These are phyloP conservation scores for Aphaenogaster ashmeadi DNA, from an alignment of 1,140 invertebrate species.

Conservation along the genomic window DNA sequence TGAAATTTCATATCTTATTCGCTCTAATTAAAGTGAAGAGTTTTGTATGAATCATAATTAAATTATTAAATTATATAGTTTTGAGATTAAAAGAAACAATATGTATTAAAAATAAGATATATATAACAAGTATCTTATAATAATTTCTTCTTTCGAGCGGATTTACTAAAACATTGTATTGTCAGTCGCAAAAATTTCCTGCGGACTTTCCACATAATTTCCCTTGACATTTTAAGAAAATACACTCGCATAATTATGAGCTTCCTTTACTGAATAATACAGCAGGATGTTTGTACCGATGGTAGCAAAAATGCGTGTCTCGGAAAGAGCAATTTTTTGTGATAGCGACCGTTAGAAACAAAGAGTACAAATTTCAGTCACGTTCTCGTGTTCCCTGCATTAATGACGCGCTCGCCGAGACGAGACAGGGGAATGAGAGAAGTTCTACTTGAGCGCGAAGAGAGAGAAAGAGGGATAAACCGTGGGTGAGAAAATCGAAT, in stretches of 20 bases:
- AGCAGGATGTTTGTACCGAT: neutral
- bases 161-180: neutral
- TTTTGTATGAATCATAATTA: neutral
- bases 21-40: neutral
- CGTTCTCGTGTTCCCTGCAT: constrained; percentile 34
- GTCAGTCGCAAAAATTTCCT: neutral
- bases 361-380: constrained; percentile 51
- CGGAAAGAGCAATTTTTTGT: neutral
- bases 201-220: neutral
- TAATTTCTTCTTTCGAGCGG: neutral
- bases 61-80: neutral
- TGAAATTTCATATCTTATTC: constrained; percentile 9
- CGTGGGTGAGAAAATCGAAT: constrained; percentile 75
- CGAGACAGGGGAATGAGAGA: constrained; percentile 36
- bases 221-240: neutral
- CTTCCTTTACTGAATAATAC: neutral
- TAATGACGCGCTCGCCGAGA: constrained; percentile 49
- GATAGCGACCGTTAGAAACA: neutral
- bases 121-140: neutral
- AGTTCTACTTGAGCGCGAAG: neutral
- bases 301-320: neutral
- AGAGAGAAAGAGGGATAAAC: neutral
- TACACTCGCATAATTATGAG: neutral
- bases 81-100: neutral
- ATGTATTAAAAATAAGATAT: neutral